Conservation (phyloP, 2,113 vertebrate species). For the Ceyx melanurus region DNA sequence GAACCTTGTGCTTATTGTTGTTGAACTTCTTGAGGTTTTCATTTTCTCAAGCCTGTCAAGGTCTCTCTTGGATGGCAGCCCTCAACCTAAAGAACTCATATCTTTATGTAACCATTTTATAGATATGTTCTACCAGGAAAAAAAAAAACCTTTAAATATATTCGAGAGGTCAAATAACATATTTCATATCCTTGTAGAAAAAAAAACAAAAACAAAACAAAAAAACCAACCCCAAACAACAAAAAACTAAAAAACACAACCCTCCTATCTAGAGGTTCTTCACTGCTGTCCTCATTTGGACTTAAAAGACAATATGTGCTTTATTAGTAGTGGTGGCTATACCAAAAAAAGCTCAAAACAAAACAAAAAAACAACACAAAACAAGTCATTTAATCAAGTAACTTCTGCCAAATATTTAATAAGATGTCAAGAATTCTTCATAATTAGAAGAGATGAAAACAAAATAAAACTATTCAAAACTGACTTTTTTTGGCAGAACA, state of each 20-base stretch:
- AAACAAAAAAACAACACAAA: not conserved
- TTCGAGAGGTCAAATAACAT: not conserved
- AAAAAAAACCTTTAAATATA: not conserved
- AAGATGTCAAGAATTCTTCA: not conserved
- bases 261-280: not conserved
- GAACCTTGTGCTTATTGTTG: not conserved
- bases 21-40: not conserved
- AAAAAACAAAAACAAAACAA: not conserved
- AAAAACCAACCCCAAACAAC: not conserved
- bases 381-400: not conserved
- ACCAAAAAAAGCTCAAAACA: not conserved
- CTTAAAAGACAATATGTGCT: not conserved
- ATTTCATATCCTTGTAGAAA: not conserved
- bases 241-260: too few relatives aligned
- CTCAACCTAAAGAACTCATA: not conserved
- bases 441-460: not conserved
- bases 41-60: not conserved
- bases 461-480: not conserved
- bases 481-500: not conserved
- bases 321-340: not conserved
- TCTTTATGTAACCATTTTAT: not conserved
- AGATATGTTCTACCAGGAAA: not conserved
- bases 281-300: not conserved
- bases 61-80: not conserved
- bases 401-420: not conserved